Evolutionary conservation across 2,888 invertebrate genomes (phyloP).

Genomic region (Eilema caniola): DNA sequence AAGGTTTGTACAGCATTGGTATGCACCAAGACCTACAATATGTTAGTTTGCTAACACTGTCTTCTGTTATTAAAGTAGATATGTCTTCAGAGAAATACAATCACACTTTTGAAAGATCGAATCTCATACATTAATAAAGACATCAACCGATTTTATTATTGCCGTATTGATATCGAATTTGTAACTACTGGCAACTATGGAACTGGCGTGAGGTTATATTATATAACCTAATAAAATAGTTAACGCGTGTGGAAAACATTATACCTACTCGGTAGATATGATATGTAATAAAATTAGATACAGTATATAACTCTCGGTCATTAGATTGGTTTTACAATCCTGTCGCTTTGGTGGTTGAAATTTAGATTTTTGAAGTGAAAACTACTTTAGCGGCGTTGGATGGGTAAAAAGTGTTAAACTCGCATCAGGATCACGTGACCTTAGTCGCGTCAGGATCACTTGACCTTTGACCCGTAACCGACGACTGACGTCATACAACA

Average conservation of each 20-base stretch:
- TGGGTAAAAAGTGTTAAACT: too few relatives aligned
- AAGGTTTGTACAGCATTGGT: too few relatives aligned
- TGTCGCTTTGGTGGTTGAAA: not conserved
- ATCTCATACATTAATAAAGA: constrained; percentile 27
- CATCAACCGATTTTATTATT: constrained; percentile 38
- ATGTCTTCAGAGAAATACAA: constrained; percentile 12
- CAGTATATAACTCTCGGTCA: constrained; percentile 34
- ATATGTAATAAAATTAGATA: constrained; percentile 52
- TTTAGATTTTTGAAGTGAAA: too few relatives aligned
- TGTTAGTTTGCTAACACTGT: too few relatives aligned
- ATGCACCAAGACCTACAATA: too few relatives aligned
- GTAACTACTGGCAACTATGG: constrained; percentile 25
- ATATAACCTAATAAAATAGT: constrained; percentile 48
- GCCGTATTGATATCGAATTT: constrained; percentile 29
- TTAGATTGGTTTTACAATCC: constrained; percentile 36
- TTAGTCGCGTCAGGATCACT: too few relatives aligned
- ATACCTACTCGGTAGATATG: constrained; percentile 47
- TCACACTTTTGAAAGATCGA: constrained; percentile 17
- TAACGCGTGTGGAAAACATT: constrained; percentile 39
- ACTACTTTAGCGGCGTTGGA: too few relatives aligned
- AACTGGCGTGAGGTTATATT: constrained; percentile 24
- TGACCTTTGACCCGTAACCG: too few relatives aligned
- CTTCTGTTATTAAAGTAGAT: too few relatives aligned
- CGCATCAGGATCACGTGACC: too few relatives aligned
- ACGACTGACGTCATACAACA: too few relatives aligned